Evolutionary conservation across 2,113 vertebrate species (phyloP).

Genomic region (Microtus montanus): DNA sequence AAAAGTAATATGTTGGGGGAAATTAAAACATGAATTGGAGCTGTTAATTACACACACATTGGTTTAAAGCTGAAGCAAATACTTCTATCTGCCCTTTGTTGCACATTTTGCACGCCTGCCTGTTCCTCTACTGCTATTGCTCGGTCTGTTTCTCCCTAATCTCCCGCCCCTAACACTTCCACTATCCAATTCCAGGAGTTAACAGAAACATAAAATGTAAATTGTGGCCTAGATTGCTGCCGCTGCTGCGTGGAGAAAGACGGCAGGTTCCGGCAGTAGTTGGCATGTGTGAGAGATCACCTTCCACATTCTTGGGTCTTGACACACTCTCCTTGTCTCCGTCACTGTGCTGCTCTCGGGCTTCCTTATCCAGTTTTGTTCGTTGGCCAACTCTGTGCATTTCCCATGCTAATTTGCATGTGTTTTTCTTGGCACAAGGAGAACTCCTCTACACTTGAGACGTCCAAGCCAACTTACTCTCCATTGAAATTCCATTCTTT

Average conservation of each 20-base stretch:
- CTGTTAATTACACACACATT: constrained; percentile 81
- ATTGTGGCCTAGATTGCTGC: constrained; percentile 73
- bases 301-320: background rate
- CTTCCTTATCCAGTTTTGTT: background rate
- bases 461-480: constrained; percentile 13
- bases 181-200: constrained; percentile 62
- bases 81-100: constrained; percentile 74
- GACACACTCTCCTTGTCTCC: background rate
- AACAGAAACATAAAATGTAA: constrained; percentile 76
- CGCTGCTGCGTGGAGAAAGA: constrained; percentile 21
- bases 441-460: background rate
- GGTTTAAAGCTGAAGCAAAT: constrained; percentile 69
- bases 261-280: background rate
- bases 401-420: constrained; percentile 19
- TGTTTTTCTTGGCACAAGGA: constrained; percentile 53
- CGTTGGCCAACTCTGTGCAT: background rate
- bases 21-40: constrained; percentile 78
- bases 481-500: background rate
- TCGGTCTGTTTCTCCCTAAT: constrained; percentile 81
- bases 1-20: constrained; percentile 78
- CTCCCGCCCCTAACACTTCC: constrained; percentile 59
- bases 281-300: background rate
- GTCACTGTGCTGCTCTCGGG: background rate
- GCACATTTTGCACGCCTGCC: constrained; percentile 77
- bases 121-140: constrained; percentile 52